Conservation (phyloP, 2,113 vertebrate species). For the Xenus cinereus region DNA sequence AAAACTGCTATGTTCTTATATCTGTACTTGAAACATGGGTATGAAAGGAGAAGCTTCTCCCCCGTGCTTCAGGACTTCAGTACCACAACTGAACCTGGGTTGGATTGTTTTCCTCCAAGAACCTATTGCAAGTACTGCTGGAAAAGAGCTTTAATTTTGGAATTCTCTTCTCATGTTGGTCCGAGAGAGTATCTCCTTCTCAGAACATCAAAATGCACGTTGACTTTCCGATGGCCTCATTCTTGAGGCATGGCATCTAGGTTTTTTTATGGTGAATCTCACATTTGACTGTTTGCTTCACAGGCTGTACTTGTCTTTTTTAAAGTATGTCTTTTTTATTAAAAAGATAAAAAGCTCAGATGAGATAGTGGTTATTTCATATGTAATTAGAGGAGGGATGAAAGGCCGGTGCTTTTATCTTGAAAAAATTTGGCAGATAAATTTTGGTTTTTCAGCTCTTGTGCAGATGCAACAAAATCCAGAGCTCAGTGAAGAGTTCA, state of each 20-base stretch:
- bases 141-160: not conserved
- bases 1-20: not conserved
- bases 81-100: not conserved
- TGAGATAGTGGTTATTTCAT: not conserved
- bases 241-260: rapidly evolving
- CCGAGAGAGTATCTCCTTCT: not conserved
- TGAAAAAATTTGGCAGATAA: not conserved
- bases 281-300: not conserved
- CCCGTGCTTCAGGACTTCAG: not conserved
- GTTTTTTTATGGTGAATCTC: not conserved
- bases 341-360: slow-evolving; percentile 26
- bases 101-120: not conserved
- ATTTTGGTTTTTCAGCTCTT: not conserved
- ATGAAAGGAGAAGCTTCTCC: not conserved
- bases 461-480: not conserved
- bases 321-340: slow-evolving; percentile 14
- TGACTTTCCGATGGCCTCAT: not conserved
- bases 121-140: not conserved
- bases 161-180: not conserved
- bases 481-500: not conserved
- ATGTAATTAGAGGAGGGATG: not conserved
- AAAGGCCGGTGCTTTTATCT: slow-evolving; percentile 15
- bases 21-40: not conserved
- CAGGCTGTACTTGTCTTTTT: not conserved
- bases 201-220: not conserved